Conservation (phyloP, 2,888 invertebrate genomes). For the Platycnemis pennipes region DNA sequence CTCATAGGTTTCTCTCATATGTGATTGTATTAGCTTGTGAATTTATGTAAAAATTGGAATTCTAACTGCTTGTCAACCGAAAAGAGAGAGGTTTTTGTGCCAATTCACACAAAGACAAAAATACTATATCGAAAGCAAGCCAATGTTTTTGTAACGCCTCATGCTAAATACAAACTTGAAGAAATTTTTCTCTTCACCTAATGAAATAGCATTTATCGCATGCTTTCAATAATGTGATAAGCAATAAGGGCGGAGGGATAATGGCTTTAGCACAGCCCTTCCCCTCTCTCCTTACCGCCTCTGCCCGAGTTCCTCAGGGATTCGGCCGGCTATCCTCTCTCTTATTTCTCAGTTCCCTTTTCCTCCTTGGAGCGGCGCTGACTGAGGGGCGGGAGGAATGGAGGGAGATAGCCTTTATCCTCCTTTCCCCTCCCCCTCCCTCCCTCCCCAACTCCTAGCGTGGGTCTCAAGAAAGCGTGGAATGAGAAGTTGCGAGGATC, state of each 20-base stretch:
- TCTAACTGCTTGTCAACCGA: too few species aligned
- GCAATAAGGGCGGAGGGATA: not conserved
- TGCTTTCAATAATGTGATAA: not conserved
- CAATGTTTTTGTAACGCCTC: too few species aligned
- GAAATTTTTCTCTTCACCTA: not conserved
- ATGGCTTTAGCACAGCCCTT: not conserved
- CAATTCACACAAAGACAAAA: too few species aligned
- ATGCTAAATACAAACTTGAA: too few species aligned
- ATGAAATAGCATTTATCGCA: not conserved
- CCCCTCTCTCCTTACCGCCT: not conserved
- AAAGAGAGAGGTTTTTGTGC: too few species aligned
- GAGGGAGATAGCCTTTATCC: not conserved
- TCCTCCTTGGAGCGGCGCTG: not conserved
- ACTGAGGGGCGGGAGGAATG: not conserved
- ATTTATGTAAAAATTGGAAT: too few species aligned
- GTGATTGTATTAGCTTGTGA: too few species aligned
- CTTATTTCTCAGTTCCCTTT: not conserved
- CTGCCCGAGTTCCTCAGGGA: not conserved
- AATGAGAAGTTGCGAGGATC: slow-evolving; percentile 62
- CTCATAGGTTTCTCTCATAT: too few species aligned
- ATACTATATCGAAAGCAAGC: too few species aligned
- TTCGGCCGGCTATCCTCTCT: not conserved
- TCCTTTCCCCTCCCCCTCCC: not conserved
- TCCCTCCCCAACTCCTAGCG: not conserved
- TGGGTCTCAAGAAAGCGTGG: not conserved